Conservation (phyloP, 2,113 vertebrate genomes). For the western clawed frog (Xenopus tropicalis) region UCB_Xtro_10.0 CM004444.2:162565501-162566000, state of each 20-base stretch:
- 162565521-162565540: too few relatives aligned
- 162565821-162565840: conserved; percentile 75
- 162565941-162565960: too few relatives aligned
- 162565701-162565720: conserved; percentile 96
- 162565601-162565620: conserved; percentile 32
- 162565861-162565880: conserved; percentile 76
- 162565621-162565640: conserved; percentile 79
- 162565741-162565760: conserved; percentile 92
- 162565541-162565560: too few relatives aligned
- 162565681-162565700: conserved; percentile 93
- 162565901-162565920: not conserved
- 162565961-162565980: too few relatives aligned
- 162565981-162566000: too few relatives aligned
- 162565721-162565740: conserved; percentile 88
- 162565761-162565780: conserved; percentile 90
- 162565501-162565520: too few relatives aligned
- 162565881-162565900: conserved; percentile 6
- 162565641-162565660: conserved; percentile 94
- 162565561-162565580: too few relatives aligned
- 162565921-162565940: too few relatives aligned
- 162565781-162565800: conserved; percentile 85
- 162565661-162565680: conserved; percentile 88
- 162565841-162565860: conserved; percentile 87
- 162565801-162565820: conserved; percentile 69
- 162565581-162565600: too few relatives aligned